These are phyloP conservation scores for Neotoma lepida DNA, from an alignment of 2,113 vertebrate genomes.

Conservation along the genomic window DNA sequence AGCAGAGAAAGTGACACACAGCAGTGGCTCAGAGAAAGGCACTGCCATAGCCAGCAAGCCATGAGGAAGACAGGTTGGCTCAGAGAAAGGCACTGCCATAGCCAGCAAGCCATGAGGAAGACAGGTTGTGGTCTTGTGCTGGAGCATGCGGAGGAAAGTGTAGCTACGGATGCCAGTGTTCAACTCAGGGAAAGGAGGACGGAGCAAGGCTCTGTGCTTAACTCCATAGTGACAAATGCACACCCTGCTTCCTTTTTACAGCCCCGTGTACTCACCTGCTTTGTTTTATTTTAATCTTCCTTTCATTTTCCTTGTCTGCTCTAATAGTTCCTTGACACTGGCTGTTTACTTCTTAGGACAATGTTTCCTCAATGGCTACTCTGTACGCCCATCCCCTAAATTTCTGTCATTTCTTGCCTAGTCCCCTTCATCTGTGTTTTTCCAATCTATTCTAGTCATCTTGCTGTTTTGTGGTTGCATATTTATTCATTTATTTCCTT, in stretches of 20 bases:
- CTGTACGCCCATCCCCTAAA: background rate
- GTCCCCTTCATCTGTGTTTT: background rate
- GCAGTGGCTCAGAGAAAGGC: background rate
- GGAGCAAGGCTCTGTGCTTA: background rate
- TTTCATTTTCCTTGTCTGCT: background rate
- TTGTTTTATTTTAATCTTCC: background rate
- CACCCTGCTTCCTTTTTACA: background rate
- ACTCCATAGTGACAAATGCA: background rate
- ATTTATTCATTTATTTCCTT: background rate
- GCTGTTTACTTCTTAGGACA: background rate
- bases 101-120: background rate
- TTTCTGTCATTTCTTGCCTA: background rate
- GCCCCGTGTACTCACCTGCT: background rate
- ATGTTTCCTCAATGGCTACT: fast-evolving
- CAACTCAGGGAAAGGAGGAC: background rate
- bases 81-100: background rate
- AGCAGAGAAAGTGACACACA: background rate
- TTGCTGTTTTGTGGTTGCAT: background rate
- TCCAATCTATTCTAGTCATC: background rate
- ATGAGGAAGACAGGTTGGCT: background rate
- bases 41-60: background rate
- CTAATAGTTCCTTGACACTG: background rate
- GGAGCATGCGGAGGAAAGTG: background rate
- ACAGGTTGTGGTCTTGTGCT: background rate
- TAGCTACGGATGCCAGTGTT: background rate